Conservation (phyloP, 2,797 vertebrate species). For the Aplochiton taeniatus region DNA sequence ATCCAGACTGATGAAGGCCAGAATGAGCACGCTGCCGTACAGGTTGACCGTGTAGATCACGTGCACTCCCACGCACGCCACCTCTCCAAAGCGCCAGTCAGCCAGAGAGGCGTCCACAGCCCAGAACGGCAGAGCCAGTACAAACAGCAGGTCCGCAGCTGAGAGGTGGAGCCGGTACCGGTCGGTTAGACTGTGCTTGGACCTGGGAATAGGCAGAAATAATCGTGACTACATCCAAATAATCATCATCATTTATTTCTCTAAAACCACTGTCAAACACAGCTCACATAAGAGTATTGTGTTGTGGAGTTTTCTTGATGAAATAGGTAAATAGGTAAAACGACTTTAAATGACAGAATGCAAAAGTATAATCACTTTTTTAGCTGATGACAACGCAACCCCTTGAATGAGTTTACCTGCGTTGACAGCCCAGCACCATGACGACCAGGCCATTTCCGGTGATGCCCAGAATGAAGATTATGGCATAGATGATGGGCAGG, state of each 20-base stretch:
- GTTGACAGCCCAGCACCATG: constrained; percentile 93
- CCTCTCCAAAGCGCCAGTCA: constrained; percentile 88
- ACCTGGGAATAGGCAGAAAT: constrained; percentile 49
- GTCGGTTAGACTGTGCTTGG: constrained; percentile 92
- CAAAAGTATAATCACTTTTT: too few species aligned
- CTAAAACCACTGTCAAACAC: not conserved
- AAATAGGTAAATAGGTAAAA: too few species aligned
- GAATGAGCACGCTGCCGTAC: constrained; percentile 95
- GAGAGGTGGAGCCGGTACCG: constrained; percentile 95
- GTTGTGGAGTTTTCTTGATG: too few species aligned
- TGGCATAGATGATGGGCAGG: constrained; percentile 87
- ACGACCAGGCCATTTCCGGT: constrained; percentile 96
- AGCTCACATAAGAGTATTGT: too few species aligned
- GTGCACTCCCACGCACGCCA: constrained; percentile 88
- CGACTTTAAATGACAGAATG: too few species aligned
- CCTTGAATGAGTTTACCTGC: constrained; percentile 66
- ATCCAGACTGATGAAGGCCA: constrained; percentile 97
- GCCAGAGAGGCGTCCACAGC: constrained; percentile 85
- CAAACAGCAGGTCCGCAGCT: constrained; percentile 94
- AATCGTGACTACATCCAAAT: not conserved
- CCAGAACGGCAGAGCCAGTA: constrained; percentile 96
- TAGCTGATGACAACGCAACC: not conserved
- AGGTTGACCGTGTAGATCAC: constrained; percentile 96
- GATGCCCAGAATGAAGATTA: constrained; percentile 93
- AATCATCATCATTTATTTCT: not conserved